phyloP scores from a whole-genome alignment of 2,113 vertebrate species.

The Pedionomus torquatus region DNA sequence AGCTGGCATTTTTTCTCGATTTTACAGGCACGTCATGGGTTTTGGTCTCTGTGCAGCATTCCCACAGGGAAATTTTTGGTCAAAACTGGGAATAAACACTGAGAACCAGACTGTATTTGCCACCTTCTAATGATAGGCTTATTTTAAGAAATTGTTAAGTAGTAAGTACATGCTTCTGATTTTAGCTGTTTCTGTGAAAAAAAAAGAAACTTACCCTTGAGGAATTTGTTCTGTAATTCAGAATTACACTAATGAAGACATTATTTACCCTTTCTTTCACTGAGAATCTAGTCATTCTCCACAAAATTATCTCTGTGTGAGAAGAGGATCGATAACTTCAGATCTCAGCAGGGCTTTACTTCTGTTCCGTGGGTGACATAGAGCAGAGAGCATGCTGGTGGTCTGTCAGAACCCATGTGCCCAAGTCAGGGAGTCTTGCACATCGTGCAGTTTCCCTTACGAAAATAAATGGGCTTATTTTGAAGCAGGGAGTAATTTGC shows the following conservation, averaged over 20 bases:
- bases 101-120: background rate
- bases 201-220: constrained; percentile 1
- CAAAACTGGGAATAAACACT: background rate
- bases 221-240: constrained; percentile 3
- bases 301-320: background rate
- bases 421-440: background rate
- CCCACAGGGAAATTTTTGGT: background rate
- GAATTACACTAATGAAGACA: background rate
- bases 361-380: background rate
- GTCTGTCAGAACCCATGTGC: background rate
- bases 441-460: background rate
- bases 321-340: background rate
- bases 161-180: background rate
- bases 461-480: background rate
- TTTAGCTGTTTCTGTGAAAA: constrained; percentile 37
- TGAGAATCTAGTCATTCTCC: background rate
- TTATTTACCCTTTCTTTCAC: background rate
- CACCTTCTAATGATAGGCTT: background rate
- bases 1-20: background rate
- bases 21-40: background rate
- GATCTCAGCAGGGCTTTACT: background rate
- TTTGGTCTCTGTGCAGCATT: background rate
- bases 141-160: constrained; percentile 21
- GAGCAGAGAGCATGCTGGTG: background rate
- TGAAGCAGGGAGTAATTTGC: background rate